Evolutionary conservation across 2,113 vertebrate genomes (phyloP).

Genomic region (Entomyzon cyanotis): DNA sequence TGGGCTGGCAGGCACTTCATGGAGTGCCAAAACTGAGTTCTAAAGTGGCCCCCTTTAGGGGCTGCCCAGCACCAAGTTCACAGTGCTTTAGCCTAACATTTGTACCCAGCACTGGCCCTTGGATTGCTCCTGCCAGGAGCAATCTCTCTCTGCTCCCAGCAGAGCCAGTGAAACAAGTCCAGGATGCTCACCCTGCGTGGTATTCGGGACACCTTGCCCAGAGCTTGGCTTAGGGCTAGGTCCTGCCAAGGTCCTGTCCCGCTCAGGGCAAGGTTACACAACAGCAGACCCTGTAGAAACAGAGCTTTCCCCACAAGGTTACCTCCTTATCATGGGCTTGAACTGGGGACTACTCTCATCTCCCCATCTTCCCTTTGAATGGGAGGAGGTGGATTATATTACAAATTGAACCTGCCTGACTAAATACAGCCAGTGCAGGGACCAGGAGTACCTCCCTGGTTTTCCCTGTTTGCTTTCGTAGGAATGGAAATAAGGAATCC

Average conservation of each 20-base stretch:
- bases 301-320: neutral
- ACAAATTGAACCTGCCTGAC: neutral
- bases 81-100: neutral
- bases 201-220: fast-evolving
- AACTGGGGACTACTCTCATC: neutral
- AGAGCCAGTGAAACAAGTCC: neutral
- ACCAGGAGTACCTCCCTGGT: neutral
- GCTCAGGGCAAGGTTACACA: fast-evolving
- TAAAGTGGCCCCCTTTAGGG: neutral
- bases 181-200: neutral
- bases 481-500: neutral
- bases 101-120: neutral
- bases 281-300: neutral
- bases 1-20: neutral
- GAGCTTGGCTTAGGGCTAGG: neutral
- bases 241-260: neutral
- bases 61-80: neutral
- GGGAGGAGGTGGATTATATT: neutral
- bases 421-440: neutral
- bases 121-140: neutral
- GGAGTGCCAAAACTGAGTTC: neutral
- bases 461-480: neutral
- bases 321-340: neutral
- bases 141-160: neutral
- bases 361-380: neutral